Conservation (phyloP, 2,113 vertebrate genomes). For the Serilophus lunatus region DNA sequence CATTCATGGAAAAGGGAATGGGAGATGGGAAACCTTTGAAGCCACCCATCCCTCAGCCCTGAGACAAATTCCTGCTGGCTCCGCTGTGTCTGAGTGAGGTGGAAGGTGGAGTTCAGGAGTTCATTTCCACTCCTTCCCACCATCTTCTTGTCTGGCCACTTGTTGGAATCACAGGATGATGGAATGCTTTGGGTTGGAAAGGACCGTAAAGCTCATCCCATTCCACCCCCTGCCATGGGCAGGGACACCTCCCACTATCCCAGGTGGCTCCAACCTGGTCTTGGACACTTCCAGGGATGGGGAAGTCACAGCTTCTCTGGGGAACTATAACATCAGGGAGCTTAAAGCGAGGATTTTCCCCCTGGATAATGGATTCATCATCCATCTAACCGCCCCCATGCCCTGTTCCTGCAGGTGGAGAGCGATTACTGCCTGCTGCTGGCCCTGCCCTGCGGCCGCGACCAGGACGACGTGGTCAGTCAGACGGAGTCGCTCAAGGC, state of each 20-base stretch:
- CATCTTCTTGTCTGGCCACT: accelerated
- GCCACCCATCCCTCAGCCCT: background rate
- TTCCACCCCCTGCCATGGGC: background rate
- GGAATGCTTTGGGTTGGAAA: background rate
- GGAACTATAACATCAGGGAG: background rate
- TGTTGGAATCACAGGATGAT: background rate
- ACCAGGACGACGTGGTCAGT: conserved; percentile 93
- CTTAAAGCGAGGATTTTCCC: background rate
- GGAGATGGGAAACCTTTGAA: background rate
- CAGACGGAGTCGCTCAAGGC: conserved; percentile 96
- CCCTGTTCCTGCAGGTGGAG: conserved; percentile 80
- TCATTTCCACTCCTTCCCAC: background rate
- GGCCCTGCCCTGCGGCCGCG: conserved; percentile 94
- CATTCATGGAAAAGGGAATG: accelerated
- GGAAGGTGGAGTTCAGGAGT: background rate
- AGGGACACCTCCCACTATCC: background rate
- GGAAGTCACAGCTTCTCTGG: background rate
- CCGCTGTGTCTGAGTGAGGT: background rate
- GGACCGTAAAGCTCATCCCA: background rate
- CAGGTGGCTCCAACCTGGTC: background rate
- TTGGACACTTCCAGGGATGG: no score
- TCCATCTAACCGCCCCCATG: no score
- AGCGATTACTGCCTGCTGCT: conserved; percentile 95
- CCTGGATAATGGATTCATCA: background rate
- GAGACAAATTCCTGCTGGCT: background rate